Base-by-base conservation (phyloP, 2,113 vertebrate genomes). In the Scytalopus superciliaris region DNA sequence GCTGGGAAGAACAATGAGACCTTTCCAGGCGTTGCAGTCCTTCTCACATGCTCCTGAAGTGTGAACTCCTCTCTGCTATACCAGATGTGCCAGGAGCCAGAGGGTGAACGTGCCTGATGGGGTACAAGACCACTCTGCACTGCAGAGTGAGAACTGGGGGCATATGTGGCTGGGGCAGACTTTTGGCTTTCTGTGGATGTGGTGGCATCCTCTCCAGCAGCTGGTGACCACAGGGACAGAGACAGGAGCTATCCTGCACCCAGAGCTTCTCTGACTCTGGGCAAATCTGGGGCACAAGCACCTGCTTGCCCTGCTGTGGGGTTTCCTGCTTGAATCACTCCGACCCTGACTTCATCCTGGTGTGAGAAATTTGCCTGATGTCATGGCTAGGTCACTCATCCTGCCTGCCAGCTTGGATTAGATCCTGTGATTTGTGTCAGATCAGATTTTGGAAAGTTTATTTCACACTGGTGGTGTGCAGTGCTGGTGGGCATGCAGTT, bases 401-500 rank as follows among this genome's bases (percentile, higher is more conserved):
- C 86, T 6, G 10, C 68, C 88, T 95, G 95, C 94, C 95, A 96
- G 24, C 52, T 93, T 19, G 0, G 68, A 93, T 97, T 94, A 96
- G 50, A 47, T 69, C 33, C 75, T 52, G 60, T 25, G 60, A 55
- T 78, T 91, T 92, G 60, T 86, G 85, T 96, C 96, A 92, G 24
- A 57, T 84, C 56, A n/a, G 68, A 75, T 96, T 91, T 85, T 83
- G 67, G 87, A 94, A 93, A 67, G 56, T 57, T 80, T 94, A 12
- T 94, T 91, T 94, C 90, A 96, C 55, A 23, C 35, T 88, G 56
- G 35, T 69, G 9, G 27, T 70, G 70, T 82, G 57, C 69, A 60
- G 47, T 1, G 3, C 67, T 97, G 39, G 24, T 31, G 24, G 76
- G 60, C 39, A 70, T 47, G 33, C 84, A 67, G 35, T 60, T 89